Evolutionary conservation across 2,888 invertebrate genomes (phyloP).

Genomic region (Polia nebulosa): DNA sequence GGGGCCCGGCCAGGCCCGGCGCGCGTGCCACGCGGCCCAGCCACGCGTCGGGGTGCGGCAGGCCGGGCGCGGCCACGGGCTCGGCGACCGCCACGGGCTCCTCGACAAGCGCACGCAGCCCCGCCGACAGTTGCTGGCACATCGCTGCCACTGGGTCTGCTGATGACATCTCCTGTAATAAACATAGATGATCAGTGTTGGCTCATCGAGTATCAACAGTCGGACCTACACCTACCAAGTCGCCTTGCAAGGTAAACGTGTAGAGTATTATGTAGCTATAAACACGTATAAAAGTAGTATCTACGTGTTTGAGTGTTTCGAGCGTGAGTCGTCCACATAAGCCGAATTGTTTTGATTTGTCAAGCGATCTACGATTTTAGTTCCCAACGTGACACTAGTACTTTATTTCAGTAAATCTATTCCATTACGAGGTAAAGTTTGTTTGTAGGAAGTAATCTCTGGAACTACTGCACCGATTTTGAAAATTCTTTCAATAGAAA

Average conservation of each 20-base stretch:
- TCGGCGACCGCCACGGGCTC: slow-evolving; percentile 76
- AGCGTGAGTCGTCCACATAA: background rate
- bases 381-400: background rate
- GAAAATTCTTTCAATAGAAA: too few relatives aligned
- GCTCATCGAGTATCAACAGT: background rate
- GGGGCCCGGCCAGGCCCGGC: slow-evolving; percentile 89
- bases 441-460: too few relatives aligned
- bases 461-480: too few relatives aligned
- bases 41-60: slow-evolving; percentile 96
- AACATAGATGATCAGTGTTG: background rate
- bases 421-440: too few relatives aligned
- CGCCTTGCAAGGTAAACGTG: background rate
- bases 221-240: background rate
- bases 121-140: slow-evolving; percentile 95
- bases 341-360: background rate
- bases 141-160: slow-evolving; percentile 93
- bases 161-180: slow-evolving; percentile 30
- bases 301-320: too few relatives aligned
- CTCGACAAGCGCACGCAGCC: slow-evolving; percentile 94
- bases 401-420: background rate
- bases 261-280: background rate
- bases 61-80: slow-evolving; percentile 80
- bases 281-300: background rate
- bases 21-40: slow-evolving; percentile 93
- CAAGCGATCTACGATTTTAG: background rate